These are phyloP conservation scores for Cantharis nigra DNA, from an alignment of 2,888 invertebrate species.

Conservation along the genomic window DNA sequence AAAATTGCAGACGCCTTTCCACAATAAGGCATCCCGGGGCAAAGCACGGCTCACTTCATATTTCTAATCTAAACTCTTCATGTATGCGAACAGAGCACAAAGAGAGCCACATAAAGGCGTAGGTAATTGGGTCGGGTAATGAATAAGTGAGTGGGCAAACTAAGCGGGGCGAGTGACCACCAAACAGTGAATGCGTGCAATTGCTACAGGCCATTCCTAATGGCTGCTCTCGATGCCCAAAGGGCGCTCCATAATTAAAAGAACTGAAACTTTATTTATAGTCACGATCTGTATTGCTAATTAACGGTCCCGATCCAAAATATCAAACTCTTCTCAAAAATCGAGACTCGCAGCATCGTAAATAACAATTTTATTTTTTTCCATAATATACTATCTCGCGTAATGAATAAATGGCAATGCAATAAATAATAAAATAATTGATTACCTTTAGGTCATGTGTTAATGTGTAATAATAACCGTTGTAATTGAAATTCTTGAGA, in stretches of 20 bases:
- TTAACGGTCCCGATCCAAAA: conserved; percentile 55
- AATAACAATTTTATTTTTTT: background rate
- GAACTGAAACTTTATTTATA: conserved; percentile 56
- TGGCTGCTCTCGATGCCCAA: conserved; percentile 46
- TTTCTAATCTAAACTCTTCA: conserved; percentile 32
- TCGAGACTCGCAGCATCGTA: conserved; percentile 1
- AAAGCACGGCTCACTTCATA: conserved; percentile 26
- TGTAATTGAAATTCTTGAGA: background rate
- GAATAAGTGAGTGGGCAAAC: conserved; percentile 42
- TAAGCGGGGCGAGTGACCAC: conserved; percentile 33
- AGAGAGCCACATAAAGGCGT: conserved; percentile 45
- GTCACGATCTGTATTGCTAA: conserved; percentile 58
- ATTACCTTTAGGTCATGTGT: background rate
- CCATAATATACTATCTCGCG: background rate
- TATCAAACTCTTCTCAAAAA: conserved; percentile 44
- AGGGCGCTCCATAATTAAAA: conserved; percentile 54
- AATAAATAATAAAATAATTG: background rate
- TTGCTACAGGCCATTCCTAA: conserved; percentile 43
- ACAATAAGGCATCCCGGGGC: conserved; percentile 19
- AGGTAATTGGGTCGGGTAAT: conserved; percentile 48
- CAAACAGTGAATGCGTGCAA: conserved; percentile 36
- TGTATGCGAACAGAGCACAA: conserved; percentile 36
- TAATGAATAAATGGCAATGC: background rate
- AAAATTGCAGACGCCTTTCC: conserved; percentile 19
- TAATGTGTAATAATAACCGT: background rate